Evolutionary conservation across 1,140 invertebrate genomes (phyloP), one percentile per base, ranked within the genome.

Genomic region (Musca vetustissima): DNA sequence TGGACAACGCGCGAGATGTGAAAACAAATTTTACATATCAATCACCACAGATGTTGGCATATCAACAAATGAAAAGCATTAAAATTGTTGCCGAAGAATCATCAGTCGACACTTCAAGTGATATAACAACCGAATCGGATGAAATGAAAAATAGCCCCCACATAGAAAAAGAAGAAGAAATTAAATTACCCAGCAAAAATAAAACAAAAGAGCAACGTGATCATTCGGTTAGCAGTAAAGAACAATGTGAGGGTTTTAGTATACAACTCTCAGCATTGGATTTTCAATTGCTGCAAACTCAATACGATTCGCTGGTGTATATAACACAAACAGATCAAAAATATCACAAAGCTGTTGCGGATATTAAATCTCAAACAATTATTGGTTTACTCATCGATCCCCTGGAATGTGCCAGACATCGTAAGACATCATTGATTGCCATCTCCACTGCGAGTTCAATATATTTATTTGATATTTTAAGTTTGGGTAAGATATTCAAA

Each of bases 391-490:
- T 68, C 9, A 59, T 71, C 0, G 70, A 71, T n/a, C 67, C 70
- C 7, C 24, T 50, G 11, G 19, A 69, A 14, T 49, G 14, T 59
- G 70, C 67, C 1, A 52, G 70, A n/a, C 24, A 61, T 17, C 36
- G 55, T n/a, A 55, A 65, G 8, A 71, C 70, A 0, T 66, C 67
- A 3, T 17, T 71, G 25, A 19, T 71, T 13, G 48, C 61, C 0
- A 6, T 71, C 3, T n/a, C 67, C 4, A 71, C 70, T 2, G 21
- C 22, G 4, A 21, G 67, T 17, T 53, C 25, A 15, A 64, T 71
- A n/a, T 71, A 71, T 53, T 64, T 71, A 59, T 71, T 69, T 59
- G 70, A 71, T 32, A 68, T 71, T 15, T 36, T 69, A 6, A 25
- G 43, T 4, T 24, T 71, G 24, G 70, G 67, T 19, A 66, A 47